These are phyloP conservation scores for Vireo griseus DNA, from an alignment of 2,797 vertebrate species.

Conservation along the genomic window DNA sequence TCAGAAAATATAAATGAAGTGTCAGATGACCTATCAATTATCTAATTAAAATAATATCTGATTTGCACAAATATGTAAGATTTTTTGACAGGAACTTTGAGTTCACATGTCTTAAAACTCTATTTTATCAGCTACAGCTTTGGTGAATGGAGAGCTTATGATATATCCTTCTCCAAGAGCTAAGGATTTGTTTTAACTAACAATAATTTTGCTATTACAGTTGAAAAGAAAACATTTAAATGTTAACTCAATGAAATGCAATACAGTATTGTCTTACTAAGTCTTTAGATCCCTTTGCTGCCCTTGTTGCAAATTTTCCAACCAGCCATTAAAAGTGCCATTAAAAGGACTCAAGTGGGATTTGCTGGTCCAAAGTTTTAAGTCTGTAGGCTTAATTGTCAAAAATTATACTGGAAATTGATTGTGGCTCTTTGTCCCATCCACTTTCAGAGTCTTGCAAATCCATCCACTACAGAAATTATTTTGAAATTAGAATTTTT, in stretches of 20 bases:
- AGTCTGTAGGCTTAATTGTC: neutral
- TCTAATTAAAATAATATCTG: neutral
- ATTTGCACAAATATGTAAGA: neutral
- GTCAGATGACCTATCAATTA: neutral
- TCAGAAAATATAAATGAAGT: neutral
- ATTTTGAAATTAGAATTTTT: neutral
- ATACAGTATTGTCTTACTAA: slow-evolving; percentile 18
- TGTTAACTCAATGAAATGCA: slow-evolving; percentile 8
- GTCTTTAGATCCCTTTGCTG: slow-evolving; percentile 33
- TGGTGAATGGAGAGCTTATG: neutral
- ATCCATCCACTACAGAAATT: neutral
- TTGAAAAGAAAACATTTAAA: slow-evolving; percentile 43
- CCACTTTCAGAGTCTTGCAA: neutral
- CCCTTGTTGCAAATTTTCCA: neutral
- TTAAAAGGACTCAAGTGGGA: neutral
- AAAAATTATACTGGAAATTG: neutral
- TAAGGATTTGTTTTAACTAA: slow-evolving; percentile 29
- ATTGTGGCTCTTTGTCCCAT: neutral
- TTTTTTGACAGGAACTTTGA: neutral
- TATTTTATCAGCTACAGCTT: neutral
- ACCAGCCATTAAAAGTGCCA: neutral
- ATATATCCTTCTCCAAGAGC: neutral
- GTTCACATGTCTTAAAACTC: neutral
- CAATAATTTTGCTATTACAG: slow-evolving; percentile 15
- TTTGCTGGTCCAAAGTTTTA: neutral